Evolutionary conservation across 2,797 vertebrate species (phyloP).

Genomic region (Eulemur rubriventer): DNA sequence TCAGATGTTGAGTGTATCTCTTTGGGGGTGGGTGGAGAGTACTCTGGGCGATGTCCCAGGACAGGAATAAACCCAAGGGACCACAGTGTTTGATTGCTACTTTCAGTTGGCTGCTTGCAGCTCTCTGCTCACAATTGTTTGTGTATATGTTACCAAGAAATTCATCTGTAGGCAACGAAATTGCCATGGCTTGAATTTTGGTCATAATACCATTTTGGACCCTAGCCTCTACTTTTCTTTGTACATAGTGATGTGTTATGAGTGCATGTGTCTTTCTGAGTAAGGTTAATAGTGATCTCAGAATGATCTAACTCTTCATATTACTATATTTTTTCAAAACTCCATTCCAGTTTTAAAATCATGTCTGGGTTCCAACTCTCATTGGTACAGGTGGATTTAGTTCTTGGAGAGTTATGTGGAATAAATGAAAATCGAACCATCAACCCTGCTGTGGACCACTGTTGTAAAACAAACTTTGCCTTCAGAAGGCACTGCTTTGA

Average conservation of each 20-base stretch:
- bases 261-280: background rate
- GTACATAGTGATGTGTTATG: background rate
- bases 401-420: constrained; percentile 81
- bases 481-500: constrained; percentile 77
- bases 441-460: constrained; percentile 77
- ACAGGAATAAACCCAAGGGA: background rate
- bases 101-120: background rate
- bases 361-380: background rate
- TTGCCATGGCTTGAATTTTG: background rate
- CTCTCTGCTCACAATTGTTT: background rate
- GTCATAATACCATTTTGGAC: background rate
- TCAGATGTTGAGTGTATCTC: background rate
- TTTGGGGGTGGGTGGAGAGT: background rate
- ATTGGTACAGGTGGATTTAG: constrained; percentile 65
- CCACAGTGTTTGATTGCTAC: background rate
- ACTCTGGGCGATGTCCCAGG: background rate
- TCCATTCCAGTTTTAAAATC: background rate
- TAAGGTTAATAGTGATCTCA: background rate
- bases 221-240: background rate
- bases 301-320: background rate
- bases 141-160: background rate
- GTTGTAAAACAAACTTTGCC: constrained; percentile 76
- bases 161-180: background rate
- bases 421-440: constrained; percentile 67
- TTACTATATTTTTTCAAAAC: background rate